Percentiles rank a stretch among this genome's conserved stretches.
phyloP scores from a whole-genome alignment of 2,797 vertebrate species.

The Graptemys geographica region DNA sequence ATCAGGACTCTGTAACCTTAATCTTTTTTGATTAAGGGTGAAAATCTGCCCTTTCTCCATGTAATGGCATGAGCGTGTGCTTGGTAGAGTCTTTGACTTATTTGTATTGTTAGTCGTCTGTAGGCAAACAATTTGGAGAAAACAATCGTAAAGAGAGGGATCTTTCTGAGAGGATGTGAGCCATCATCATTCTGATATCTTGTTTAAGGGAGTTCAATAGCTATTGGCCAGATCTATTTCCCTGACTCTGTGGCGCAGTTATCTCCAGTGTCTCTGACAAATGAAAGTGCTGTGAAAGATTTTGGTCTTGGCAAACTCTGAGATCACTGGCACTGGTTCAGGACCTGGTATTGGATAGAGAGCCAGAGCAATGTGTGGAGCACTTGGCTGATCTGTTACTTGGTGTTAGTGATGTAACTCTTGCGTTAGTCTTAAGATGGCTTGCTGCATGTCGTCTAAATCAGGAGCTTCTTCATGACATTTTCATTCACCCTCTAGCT shows the following conservation, averaged over 20 bases:
- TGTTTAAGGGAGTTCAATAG: background rate
- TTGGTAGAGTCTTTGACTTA: background rate
- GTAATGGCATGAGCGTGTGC: background rate
- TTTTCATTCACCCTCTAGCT: background rate
- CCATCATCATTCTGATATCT: background rate
- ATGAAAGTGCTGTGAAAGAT: background rate
- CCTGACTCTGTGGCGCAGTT: background rate
- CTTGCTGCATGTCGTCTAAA: background rate
- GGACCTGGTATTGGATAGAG: background rate
- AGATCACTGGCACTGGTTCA: background rate
- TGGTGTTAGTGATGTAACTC: background rate
- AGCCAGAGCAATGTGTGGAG: background rate
- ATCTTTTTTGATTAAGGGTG: background rate
- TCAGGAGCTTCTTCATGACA: background rate
- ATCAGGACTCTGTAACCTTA: background rate
- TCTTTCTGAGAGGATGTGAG: background rate
- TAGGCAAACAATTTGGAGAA: background rate
- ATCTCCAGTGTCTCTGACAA: background rate
- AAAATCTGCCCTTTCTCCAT: background rate
- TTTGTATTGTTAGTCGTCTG: background rate
- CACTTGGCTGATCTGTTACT: background rate
- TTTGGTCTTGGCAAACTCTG: background rate
- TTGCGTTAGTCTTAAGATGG: background rate
- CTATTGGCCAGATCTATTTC: background rate
- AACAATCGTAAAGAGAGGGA: background rate